Conservation (phyloP, 2,113 vertebrate species). For the Osmerus eperlanus region DNA sequence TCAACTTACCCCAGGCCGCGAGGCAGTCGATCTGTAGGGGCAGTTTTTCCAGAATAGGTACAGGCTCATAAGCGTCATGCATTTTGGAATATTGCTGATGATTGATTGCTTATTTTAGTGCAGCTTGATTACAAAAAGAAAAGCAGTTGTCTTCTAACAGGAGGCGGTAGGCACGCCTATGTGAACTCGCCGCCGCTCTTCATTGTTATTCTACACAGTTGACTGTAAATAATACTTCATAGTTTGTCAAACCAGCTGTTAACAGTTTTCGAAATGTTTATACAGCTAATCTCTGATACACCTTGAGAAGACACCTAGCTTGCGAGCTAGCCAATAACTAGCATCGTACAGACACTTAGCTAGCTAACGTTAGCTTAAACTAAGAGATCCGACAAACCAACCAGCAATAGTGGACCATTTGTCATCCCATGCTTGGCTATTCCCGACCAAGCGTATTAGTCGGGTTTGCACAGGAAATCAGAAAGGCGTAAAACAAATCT, state of each 20-base stretch:
- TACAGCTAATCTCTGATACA: too few relatives aligned
- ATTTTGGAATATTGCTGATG: slow-evolving; percentile 62
- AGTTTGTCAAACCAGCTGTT: too few relatives aligned
- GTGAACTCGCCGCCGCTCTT: not conserved
- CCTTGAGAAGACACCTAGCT: slow-evolving; percentile 37
- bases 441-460: not conserved
- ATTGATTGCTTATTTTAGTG: not conserved
- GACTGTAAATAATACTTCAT: not conserved
- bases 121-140: not conserved
- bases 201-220: not conserved
- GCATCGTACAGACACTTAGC: not conserved
- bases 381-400: not conserved
- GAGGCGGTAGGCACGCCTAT: not conserved
- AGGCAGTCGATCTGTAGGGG: slow-evolving; percentile 95
- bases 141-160: not conserved
- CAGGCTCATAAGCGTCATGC: slow-evolving; percentile 94
- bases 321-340: slow-evolving; percentile 30
- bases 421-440: not conserved
- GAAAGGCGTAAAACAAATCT: not conserved
- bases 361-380: slow-evolving; percentile 36
- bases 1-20: slow-evolving; percentile 90
- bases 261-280: too few relatives aligned
- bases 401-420: not conserved
- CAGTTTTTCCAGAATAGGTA: slow-evolving; percentile 92
- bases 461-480: not conserved